Evolutionary conservation across 2,113 vertebrate species (phyloP), one percentile per base, ranked within the genome.

Genomic region (Ploceus nigricollis): DNA sequence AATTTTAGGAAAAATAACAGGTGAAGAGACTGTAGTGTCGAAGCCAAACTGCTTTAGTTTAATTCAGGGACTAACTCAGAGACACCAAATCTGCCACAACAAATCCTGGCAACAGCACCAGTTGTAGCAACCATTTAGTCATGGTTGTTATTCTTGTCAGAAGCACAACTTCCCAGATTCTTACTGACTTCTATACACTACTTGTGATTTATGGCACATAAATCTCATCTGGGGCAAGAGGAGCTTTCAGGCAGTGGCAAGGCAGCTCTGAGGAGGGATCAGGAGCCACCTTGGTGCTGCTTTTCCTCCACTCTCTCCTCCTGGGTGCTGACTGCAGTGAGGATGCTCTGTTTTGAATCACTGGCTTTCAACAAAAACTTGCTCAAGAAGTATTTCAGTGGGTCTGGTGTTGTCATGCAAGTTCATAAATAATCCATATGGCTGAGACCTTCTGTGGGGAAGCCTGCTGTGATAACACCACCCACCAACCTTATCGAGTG

Each of bases 391-490:
- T 95, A 65, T 93, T 94, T 94, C 87, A 82, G 71, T 89, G 92
- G 96, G 93, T 84, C 94, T 96, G 86, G 44, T 93, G 87, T 95
- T 97, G 94, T 95, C 94, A 69, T 85, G 79, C 78, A 72, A 91
- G 95, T 97, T 96, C 96, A 96, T 97, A 97, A 97, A 97, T 97
- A 97, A 97, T 97, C 96, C 96, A 96, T 96, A 95, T 87, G 82
- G 77, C 92, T 93, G 93, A 96, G 93, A 93, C 94, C 94, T 96
- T 97, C 96, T 95, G 96, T 95, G 90, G 95, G 93, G 94, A 96
- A 96, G 90, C 95, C 95, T 97, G 95, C 96, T 85, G 94, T 94
- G 96, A 96, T 94, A 96, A 93, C 96, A 97, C 97, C 95, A 96
- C 95, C 96, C 97, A 96, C 96, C 89, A 96, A 90, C 93, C 95